Evolutionary conservation across 2,113 vertebrate genomes (phyloP).

Genomic region (Glareola pratincola): DNA sequence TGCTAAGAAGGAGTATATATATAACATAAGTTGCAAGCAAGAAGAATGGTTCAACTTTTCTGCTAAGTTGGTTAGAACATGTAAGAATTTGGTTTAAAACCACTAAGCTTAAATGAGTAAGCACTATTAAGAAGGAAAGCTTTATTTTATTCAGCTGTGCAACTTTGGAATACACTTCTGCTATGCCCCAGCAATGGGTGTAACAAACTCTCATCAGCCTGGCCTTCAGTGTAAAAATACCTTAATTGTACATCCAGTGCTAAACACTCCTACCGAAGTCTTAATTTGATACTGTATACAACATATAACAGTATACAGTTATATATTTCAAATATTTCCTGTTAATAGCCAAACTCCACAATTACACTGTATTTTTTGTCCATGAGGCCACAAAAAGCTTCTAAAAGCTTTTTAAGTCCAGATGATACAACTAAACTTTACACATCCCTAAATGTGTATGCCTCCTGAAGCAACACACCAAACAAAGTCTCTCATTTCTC

Average conservation of each 20-base stretch:
- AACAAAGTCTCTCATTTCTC: not conserved
- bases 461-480: not conserved
- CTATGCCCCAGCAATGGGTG: not conserved
- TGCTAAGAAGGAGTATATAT: not conserved
- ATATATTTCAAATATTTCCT: not conserved
- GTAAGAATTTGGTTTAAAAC: not conserved
- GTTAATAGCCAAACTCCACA: not conserved
- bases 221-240: not conserved
- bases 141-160: not conserved
- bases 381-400: not conserved
- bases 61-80: not conserved
- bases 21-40: not conserved
- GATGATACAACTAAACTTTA: not conserved
- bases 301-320: accelerated
- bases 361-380: not conserved
- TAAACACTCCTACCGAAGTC: not conserved
- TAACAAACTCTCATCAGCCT: not conserved
- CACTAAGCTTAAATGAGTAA: not conserved
- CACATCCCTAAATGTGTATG: not conserved
- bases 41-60: not conserved
- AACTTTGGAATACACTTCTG: not conserved
- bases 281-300: not conserved
- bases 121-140: not conserved
- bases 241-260: not conserved
- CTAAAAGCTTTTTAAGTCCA: not conserved